phyloP scores from a whole-genome alignment of 1,140 invertebrate genomes.

The Cydia strobilella region DNA sequence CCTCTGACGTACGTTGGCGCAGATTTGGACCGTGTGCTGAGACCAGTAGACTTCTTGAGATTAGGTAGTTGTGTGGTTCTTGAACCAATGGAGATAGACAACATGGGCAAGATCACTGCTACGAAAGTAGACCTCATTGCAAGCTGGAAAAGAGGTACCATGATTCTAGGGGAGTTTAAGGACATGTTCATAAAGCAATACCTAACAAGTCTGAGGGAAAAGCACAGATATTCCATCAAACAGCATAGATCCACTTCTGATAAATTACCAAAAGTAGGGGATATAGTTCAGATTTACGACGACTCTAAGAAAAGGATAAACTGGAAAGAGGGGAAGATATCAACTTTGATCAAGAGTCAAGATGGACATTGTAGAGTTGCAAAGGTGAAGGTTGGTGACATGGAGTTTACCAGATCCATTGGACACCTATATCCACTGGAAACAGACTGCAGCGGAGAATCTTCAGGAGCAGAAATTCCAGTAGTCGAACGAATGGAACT shows the following conservation, averaged over 20 bases:
- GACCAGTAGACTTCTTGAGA: constrained; percentile 21
- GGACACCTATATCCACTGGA: constrained; percentile 31
- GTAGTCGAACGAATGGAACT: neutral
- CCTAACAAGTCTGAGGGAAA: constrained; percentile 15
- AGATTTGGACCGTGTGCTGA: constrained; percentile 16
- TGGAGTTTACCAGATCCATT: constrained; percentile 15
- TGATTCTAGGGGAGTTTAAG: neutral
- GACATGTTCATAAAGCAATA: constrained; percentile 34
- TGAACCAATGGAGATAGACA: neutral
- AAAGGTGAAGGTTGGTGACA: constrained; percentile 20
- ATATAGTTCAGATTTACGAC: constrained; percentile 26
- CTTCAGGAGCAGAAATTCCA: neutral
- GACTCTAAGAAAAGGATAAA: constrained; percentile 23
- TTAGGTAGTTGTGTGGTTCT: neutral
- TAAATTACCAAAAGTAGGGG: constrained; percentile 14
- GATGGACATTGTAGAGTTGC: constrained; percentile 16
- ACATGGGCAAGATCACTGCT: neutral
- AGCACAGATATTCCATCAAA: neutral
- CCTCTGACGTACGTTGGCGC: constrained; percentile 25
- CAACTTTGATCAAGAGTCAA: neutral
- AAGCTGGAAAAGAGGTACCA: constrained; percentile 22
- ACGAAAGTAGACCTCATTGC: neutral
- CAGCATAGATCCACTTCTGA: constrained; percentile 11
- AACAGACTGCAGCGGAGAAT: neutral
- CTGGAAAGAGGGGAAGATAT: constrained; percentile 32